A percentile compares a stretch with the other conserved stretches of the same genome.
phyloP scores from a whole-genome alignment of 2,797 vertebrate species.

The Bothrops alternatus region DNA sequence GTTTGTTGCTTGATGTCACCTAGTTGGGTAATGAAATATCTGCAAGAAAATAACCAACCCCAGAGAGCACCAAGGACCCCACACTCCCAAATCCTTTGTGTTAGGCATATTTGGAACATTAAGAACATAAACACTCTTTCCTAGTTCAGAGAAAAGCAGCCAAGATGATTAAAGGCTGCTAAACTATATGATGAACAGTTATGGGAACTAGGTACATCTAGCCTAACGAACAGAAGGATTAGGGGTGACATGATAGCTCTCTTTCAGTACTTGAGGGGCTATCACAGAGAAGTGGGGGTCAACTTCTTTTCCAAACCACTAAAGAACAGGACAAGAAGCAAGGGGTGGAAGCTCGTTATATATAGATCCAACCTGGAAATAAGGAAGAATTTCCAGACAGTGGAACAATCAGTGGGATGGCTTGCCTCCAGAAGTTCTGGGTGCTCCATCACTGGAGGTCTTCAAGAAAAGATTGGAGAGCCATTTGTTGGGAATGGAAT shows the following conservation, averaged over 20 bases:
- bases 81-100: not conserved
- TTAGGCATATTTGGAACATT: not conserved
- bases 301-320: too few species aligned
- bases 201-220: not conserved
- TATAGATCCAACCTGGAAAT: not conserved
- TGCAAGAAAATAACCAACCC: not conserved
- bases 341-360: too few species aligned
- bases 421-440: not conserved
- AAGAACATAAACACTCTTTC: not conserved
- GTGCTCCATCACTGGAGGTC: not conserved
- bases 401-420: not conserved
- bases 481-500: not conserved
- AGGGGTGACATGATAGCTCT: too few species aligned
- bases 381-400: not conserved
- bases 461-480: not conserved
- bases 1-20: not conserved
- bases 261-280: too few species aligned
- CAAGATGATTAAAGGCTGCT: not conserved
- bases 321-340: too few species aligned
- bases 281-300: not conserved
- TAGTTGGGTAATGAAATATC: not conserved
- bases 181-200: not conserved
- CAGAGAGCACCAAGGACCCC: not conserved
- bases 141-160: not conserved
- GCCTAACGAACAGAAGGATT: too few species aligned